Evolutionary conservation across 2,113 vertebrate genomes (phyloP), one percentile per base, ranked within the genome.

Genomic region (Mastomys natalensis): DNA sequence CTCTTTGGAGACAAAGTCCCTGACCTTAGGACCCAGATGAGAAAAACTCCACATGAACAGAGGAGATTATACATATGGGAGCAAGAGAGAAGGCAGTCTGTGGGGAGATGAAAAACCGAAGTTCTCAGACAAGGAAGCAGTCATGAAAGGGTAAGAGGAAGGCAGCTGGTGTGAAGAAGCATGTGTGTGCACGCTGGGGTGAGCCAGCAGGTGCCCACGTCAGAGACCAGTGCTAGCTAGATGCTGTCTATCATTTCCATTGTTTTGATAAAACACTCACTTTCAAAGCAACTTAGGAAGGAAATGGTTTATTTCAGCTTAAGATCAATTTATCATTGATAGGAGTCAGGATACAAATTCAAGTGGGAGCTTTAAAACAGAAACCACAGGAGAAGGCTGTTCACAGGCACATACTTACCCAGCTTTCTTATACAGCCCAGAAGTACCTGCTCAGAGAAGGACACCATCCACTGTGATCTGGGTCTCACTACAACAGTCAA

Each of bases 161-260:
- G 8, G 7, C 48, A 0, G 76, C 24, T 64, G 37, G 40, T 7
- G 55, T 11, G 37, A 87, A 78, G 89, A 58, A 58, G n/a, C 7
- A 0, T 17, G 10, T 17, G 11, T 26, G 34, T 64, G 64, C 29
- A 21, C 24, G 0, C n/a, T 24, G 34, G 51, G 1, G n/a, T 16
- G 45, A 40, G 58, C 29, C 17, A 37, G 3, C 8, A 13, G 34
- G 51, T 68, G 48, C 62, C 48, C 43, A 40, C 58, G 6, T 37
- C 55, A 64, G 82, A 91, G 40, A 62, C 24, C 55, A 40, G 26
- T 5, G n/a, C n/a, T 11, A 40, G 26, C 26, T 11, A 16, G 40
- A 85, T 62, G 55, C n/a, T 17, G 22, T 0, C 55, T 62, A 1
- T 43, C 80, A 16, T 5, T 7, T 3, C 55, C 5, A 6, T 9